A percentile compares a stretch with the other conserved stretches of the same genome.
Conservation (phyloP, 2,797 vertebrate species). For the Philypnodon macrostomus region DNA sequence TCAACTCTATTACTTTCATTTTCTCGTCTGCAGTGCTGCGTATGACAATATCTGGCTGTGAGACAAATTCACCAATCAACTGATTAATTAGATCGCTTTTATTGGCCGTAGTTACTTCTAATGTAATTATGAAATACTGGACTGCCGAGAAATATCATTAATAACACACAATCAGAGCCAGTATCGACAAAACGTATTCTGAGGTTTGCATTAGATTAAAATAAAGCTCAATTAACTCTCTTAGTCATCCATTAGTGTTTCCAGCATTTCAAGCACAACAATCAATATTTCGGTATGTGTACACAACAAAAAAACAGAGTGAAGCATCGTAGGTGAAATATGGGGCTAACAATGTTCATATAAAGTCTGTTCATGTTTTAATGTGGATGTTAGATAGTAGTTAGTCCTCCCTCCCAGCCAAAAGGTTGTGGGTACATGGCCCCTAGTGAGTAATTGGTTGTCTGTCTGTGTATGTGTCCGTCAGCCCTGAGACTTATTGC, state of each 20-base stretch:
- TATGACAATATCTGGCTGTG: slow-evolving; percentile 22
- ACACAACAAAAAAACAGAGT: slow-evolving; percentile 12
- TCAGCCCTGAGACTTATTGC: slow-evolving; percentile 14
- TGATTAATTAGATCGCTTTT: slow-evolving; percentile 62
- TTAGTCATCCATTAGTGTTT: slow-evolving; percentile 21
- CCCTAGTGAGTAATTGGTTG: too few relatives aligned
- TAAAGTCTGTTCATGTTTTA: too few relatives aligned
- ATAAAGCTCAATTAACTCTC: slow-evolving; percentile 22
- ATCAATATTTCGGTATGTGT: slow-evolving; percentile 19
- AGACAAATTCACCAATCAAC: slow-evolving; percentile 31
- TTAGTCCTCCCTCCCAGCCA: too few relatives aligned
- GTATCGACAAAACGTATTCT: slow-evolving; percentile 17
- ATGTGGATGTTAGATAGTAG: too few relatives aligned
- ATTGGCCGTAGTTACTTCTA: slow-evolving; percentile 24
- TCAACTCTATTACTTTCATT: background rate
- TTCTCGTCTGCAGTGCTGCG: slow-evolving; percentile 9
- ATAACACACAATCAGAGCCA: slow-evolving; percentile 19
- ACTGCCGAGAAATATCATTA: slow-evolving; percentile 28
- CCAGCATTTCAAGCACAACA: slow-evolving; percentile 20
- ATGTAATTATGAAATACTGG: slow-evolving; percentile 30
- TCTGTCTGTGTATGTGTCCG: too few relatives aligned
- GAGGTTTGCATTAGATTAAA: slow-evolving; percentile 26
- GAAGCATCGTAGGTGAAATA: background rate
- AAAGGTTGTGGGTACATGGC: too few relatives aligned
- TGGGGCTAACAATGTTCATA: slow-evolving; percentile 7